Evolutionary conservation across 2,797 vertebrate genomes (phyloP), one percentile per base, ranked within the genome.

Genomic region (Tenualosa ilisha): DNA sequence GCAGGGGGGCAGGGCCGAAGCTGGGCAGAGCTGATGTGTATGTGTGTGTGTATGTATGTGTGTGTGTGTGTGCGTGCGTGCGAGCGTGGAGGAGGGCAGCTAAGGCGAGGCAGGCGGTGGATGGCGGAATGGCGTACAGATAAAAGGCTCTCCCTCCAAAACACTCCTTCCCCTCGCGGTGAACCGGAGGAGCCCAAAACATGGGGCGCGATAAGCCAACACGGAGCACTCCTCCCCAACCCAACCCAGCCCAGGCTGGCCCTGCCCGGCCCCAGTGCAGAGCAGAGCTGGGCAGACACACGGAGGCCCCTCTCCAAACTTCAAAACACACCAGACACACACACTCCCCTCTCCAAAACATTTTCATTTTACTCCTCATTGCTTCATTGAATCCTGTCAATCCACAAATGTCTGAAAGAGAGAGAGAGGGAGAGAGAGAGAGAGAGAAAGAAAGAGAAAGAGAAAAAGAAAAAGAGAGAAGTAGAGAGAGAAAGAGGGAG

Each of bases 131-230:
- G 65, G 65, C 26, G 92, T 83, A 89, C 91, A 94, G 94, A 93
- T 95, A 94, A 90, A 95, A 95, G 94, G 91, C 89, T 15, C 51
- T 15, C 92, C 93, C 94, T 92, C 90, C 46, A 15, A 94, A 93
- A 93, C 91, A 91, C 87, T 92, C 26, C 87, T 92, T 92, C 72
- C 89, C 59, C 6, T 91, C 81, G 12, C 53, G 85, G 91, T 89
- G 90, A 93, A 94, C 92, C 92, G 86, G 85, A 91, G 91, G 82
- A 86, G 88, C 9, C 83, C 40, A 90, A 82, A 88, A 85, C 84
- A 2, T 89, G 87, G 90, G 89, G 83, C 1, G 82, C 72, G 92
- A 94, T 94, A 93, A 94, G 92, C 89, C 85, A 54, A 13, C n/a
- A 0, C 51, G 82, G 88, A 86, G 93, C n/a, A 65, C 81, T 72